A percentile compares a stretch with the other conserved stretches of the same genome.
Conservation (phyloP, 2,888 invertebrate genomes). For the Dryobotodes eremita region DNA sequence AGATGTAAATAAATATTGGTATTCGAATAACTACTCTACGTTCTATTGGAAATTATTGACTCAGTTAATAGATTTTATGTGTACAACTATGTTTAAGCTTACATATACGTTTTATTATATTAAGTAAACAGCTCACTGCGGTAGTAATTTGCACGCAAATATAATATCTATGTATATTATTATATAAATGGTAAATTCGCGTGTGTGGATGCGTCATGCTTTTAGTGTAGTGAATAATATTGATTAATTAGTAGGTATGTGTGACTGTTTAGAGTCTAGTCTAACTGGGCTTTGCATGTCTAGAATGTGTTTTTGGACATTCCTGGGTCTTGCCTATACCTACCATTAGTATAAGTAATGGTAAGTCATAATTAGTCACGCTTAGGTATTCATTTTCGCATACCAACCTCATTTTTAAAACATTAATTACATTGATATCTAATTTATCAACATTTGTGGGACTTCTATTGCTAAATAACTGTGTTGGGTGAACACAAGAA, state of each 20-base stretch:
- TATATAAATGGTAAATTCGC: slow-evolving; percentile 32
- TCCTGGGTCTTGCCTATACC: neutral
- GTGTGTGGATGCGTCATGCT: slow-evolving; percentile 40
- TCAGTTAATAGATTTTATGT: slow-evolving; percentile 33
- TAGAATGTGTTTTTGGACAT: slow-evolving; percentile 4
- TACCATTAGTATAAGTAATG: too few species aligned
- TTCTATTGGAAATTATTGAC: slow-evolving; percentile 27
- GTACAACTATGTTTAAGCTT: slow-evolving; percentile 2
- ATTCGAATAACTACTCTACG: neutral
- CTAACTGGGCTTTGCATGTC: slow-evolving; percentile 11
- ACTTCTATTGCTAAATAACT: neutral
- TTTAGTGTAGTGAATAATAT: slow-evolving; percentile 15
- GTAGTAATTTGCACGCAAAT: slow-evolving; percentile 38
- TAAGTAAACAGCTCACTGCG: slow-evolving; percentile 27
- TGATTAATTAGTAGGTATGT: slow-evolving; percentile 39
- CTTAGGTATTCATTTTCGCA: too few species aligned
- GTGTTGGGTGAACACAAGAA: neutral
- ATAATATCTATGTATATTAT: slow-evolving; percentile 2
- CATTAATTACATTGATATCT: neutral
- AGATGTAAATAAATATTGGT: slow-evolving; percentile 37
- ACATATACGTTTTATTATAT: slow-evolving; percentile 1
- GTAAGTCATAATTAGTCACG: too few species aligned
- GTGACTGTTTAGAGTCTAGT: slow-evolving; percentile 25
- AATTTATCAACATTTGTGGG: too few species aligned
- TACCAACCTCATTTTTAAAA: too few species aligned